Base-by-base conservation (phyloP, 2,888 invertebrate species). In the Drosophila siamana region DNA sequence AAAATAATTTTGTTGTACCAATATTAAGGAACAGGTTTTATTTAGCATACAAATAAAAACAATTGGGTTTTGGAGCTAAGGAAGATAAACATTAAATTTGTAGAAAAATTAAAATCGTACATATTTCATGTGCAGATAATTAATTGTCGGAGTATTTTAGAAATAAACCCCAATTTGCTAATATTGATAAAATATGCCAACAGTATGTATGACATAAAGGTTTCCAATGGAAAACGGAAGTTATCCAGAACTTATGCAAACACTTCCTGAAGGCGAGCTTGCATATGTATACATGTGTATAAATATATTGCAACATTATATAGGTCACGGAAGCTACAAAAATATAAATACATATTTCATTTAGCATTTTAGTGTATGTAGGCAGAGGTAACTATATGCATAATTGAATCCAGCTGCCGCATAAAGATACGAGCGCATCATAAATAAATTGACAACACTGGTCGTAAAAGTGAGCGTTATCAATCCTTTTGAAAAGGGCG, bases 401-500 rank as follows among this genome's bases (percentile, higher is more conserved):
- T 38, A 38, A 38, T 15, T 15, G 13, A 38, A 38, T 38, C 36
- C 36, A 13, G 13, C 36, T 38, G 13, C 30, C n/a, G 7, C 13
- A 36, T 2, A 36, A 16, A 7, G 15, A 41, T 26, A 13, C 4
- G n/a, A n/a, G n/a, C 11, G 33, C 33, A 24, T 16, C 3, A 0
- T 24, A 30, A 40, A 41, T 7, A n/a, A 28, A 33, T 51, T 15
- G 0, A 9, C 41, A 52, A 19, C 52, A 46, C 54, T 61, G 44
- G n/a, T 11, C 1, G n/a, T 24, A 9, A 26, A 16, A 36, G 24
- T 26, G 1, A 2, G 15, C 15, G 11, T 11, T 46, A 36, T 28
- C 24, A 50, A 72, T 67, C 61, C 43, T 47, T 73, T 64, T 26
- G 1, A 33, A 48, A 47, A 52, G 19, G 19, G 22, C 13, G 15